phyloP scores from a whole-genome alignment of 2,888 invertebrate species.

The Epirrhoe tristata region DNA sequence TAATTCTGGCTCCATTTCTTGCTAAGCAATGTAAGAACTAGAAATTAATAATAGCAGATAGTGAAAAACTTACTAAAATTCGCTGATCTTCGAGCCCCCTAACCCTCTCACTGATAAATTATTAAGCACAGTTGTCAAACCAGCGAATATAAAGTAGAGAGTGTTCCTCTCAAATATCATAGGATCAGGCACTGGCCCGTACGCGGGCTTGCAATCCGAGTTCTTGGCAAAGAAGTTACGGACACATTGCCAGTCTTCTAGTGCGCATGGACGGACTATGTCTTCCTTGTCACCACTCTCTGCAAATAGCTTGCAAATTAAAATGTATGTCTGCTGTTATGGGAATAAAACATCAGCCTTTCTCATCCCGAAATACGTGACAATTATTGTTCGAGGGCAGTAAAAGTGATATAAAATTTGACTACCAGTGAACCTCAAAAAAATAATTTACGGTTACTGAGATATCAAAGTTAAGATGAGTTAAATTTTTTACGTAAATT shows the following conservation, averaged over 20 bases:
- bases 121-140: constrained; percentile 11
- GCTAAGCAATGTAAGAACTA: no score
- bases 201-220: constrained; percentile 38
- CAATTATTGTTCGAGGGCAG: no score
- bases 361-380: no score
- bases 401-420: no score
- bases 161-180: constrained; percentile 19
- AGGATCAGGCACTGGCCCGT: constrained; percentile 32
- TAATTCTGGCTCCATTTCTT: no score
- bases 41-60: no score
- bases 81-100: constrained; percentile 21
- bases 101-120: constrained; percentile 17
- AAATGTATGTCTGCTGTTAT: no score
- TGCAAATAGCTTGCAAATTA: constrained; percentile 4
- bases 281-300: constrained; percentile 34
- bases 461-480: no score
- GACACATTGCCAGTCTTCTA: constrained; percentile 46
- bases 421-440: no score
- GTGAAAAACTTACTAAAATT: constrained; percentile 32
- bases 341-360: no score
- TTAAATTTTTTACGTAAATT: no score
- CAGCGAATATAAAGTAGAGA: constrained; percentile 4
- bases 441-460: no score
- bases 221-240: constrained; percentile 43
- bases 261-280: constrained; percentile 43